phyloP scores from a whole-genome alignment of 2,113 vertebrate species.

The Ranitomeya imitator region DNA sequence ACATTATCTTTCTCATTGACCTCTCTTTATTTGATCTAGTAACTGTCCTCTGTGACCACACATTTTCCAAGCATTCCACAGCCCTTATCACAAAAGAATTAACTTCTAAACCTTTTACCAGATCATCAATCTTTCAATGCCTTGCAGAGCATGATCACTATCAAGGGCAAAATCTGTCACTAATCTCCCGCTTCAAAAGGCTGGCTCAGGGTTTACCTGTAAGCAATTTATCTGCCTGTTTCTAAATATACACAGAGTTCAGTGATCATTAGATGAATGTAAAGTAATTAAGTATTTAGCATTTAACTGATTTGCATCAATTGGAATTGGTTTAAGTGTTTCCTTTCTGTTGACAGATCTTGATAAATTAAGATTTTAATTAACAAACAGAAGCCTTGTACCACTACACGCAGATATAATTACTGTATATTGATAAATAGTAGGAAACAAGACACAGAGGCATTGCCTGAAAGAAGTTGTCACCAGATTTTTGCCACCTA shows the following conservation, averaged over 20 bases:
- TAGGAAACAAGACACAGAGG: too few species aligned
- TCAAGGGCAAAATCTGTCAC: slow-evolving; percentile 26
- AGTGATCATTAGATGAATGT: neutral
- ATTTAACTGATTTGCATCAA: neutral
- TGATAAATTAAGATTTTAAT: too few species aligned
- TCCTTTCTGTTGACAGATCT: neutral
- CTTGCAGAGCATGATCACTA: slow-evolving; percentile 37
- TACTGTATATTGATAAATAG: too few species aligned
- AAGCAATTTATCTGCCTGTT: slow-evolving; percentile 2
- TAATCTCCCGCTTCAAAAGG: slow-evolving; percentile 36
- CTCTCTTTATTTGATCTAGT: slow-evolving; percentile 13
- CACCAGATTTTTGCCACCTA: too few species aligned
- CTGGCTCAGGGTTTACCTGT: neutral
- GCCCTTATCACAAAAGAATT: slow-evolving; percentile 45
- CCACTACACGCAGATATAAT: too few species aligned
- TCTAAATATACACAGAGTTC: neutral
- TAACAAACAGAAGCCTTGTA: too few species aligned
- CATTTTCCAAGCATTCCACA: slow-evolving; percentile 3
- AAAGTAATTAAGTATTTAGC: neutral
- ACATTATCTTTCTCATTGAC: neutral
- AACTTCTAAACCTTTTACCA: slow-evolving; percentile 44
- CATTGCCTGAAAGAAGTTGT: too few species aligned
- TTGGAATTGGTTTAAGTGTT: neutral
- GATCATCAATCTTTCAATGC: slow-evolving; percentile 22
- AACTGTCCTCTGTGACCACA: slow-evolving; percentile 10